A percentile compares a stretch with the other conserved stretches of the same genome.
Evolutionary conservation across 2,888 invertebrate species (phyloP).

Genomic region (Diarsia brunnea): DNA sequence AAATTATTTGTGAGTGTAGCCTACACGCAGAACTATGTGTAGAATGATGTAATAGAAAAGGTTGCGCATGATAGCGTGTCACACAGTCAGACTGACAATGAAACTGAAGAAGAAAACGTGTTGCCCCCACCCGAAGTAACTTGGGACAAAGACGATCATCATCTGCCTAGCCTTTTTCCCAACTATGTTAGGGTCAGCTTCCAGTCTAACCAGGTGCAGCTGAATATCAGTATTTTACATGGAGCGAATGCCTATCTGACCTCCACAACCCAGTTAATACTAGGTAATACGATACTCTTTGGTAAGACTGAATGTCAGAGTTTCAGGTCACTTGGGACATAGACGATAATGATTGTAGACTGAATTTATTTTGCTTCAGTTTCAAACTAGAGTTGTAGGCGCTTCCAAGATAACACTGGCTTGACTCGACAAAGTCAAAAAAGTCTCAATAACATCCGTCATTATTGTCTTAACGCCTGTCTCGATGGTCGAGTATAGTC

Average conservation of each 20-base stretch:
- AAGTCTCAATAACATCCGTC: background rate
- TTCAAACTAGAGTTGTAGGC: background rate
- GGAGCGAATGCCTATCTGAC: too few relatives aligned
- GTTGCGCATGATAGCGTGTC: background rate
- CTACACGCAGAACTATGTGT: background rate
- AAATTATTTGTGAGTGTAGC: background rate
- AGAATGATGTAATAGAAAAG: background rate
- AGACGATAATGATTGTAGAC: background rate
- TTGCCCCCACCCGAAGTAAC: background rate
- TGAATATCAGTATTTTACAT: too few relatives aligned
- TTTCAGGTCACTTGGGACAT: background rate
- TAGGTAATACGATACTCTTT: too few relatives aligned
- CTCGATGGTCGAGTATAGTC: too few relatives aligned
- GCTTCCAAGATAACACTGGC: too few relatives aligned
- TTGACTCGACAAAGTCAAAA: background rate
- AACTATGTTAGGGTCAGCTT: too few relatives aligned
- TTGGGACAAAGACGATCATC: background rate
- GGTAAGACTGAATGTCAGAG: too few relatives aligned
- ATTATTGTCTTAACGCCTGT: background rate
- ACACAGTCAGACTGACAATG: too few relatives aligned
- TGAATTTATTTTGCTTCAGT: background rate
- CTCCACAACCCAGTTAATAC: too few relatives aligned
- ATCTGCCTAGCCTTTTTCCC: too few relatives aligned
- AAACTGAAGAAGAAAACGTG: background rate
- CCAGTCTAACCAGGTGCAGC: too few relatives aligned